These are phyloP conservation scores for Drosophila arawakana DNA, from an alignment of 1,140 invertebrate species.

Conservation along the genomic window DNA sequence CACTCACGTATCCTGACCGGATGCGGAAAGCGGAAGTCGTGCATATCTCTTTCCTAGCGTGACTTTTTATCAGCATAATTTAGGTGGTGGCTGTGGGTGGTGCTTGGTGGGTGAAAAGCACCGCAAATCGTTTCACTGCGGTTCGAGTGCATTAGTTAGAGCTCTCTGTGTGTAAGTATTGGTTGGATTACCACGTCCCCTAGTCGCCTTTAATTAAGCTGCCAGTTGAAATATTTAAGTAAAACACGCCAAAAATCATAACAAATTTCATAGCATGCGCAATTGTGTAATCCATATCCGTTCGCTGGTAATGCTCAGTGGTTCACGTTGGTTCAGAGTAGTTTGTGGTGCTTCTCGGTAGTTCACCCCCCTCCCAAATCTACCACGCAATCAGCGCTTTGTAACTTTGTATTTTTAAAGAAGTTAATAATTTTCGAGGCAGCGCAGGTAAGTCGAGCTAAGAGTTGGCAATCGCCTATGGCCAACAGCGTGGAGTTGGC, in stretches of 20 bases:
- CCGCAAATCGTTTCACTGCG: slow-evolving; percentile 52
- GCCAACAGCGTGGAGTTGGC: slow-evolving; percentile 31
- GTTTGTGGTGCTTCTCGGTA: not conserved
- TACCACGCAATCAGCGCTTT: slow-evolving; percentile 47
- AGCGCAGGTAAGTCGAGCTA: slow-evolving; percentile 16
- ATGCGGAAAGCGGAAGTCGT: slow-evolving; percentile 65
- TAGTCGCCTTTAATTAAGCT: slow-evolving; percentile 67
- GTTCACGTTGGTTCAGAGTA: not conserved
- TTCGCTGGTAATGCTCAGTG: not conserved
- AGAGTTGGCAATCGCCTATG: slow-evolving; percentile 31
- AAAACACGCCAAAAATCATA: slow-evolving; percentile 59
- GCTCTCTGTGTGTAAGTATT: slow-evolving; percentile 49
- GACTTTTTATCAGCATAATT: slow-evolving; percentile 82
- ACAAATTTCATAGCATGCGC: slow-evolving; percentile 55
- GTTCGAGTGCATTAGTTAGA: slow-evolving; percentile 67
- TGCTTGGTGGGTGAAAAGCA: not conserved
- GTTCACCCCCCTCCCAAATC: not conserved
- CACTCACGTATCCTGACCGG: slow-evolving; percentile 55
- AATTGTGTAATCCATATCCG: slow-evolving; percentile 58
- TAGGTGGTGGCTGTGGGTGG: slow-evolving; percentile 50
- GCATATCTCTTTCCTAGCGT: slow-evolving; percentile 72
- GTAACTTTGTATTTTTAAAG: slow-evolving; percentile 69
- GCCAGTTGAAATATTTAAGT: slow-evolving; percentile 64
- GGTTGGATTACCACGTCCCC: slow-evolving; percentile 14
- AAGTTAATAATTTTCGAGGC: slow-evolving; percentile 60